These are phyloP conservation scores for Styela clava DNA, from an alignment of 23 tunicate species.

Conservation along the genomic window DNA sequence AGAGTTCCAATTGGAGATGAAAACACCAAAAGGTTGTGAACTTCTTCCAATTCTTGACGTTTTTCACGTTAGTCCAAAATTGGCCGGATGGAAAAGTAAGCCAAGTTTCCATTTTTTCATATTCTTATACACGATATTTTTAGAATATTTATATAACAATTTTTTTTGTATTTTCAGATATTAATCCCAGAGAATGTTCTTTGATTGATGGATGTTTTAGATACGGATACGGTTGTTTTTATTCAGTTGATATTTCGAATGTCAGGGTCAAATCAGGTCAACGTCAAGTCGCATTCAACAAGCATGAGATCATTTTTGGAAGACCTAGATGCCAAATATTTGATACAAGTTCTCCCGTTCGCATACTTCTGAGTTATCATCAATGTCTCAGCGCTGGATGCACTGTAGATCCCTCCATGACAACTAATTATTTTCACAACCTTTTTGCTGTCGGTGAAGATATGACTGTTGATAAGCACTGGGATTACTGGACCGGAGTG, in stretches of 20 bases:
- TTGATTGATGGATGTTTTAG: conserved; percentile 41
- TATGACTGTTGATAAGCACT: conserved; percentile 8
- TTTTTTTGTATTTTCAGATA: conserved; percentile 7
- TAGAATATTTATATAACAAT: no score
- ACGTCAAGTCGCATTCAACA: neutral
- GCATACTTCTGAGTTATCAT: conserved; percentile 35
- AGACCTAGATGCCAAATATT: conserved; percentile 27
- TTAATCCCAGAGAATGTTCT: conserved; percentile 12
- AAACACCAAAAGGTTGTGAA: conserved; percentile 47
- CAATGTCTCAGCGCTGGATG: conserved; percentile 53
- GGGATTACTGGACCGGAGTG: conserved; percentile 25
- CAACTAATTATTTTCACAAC: neutral
- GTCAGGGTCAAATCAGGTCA: conserved; percentile 27
- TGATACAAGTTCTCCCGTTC: conserved; percentile 15
- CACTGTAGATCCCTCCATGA: conserved; percentile 29
- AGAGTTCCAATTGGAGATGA: conserved; percentile 26
- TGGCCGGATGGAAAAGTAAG: conserved; percentile 84
- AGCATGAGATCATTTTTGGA: conserved; percentile 11
- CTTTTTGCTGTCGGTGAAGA: conserved; percentile 21
- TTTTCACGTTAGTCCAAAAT: conserved; percentile 47
- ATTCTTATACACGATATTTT: no score
- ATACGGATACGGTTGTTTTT: conserved; percentile 34
- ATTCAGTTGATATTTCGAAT: conserved; percentile 31
- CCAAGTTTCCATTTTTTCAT: neutral
- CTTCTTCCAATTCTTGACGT: conserved; percentile 44